Percentiles rank a stretch among this genome's conserved stretches.
phyloP scores from a whole-genome alignment of 2,797 vertebrate genomes.

The Gorsachius magnificus region DNA sequence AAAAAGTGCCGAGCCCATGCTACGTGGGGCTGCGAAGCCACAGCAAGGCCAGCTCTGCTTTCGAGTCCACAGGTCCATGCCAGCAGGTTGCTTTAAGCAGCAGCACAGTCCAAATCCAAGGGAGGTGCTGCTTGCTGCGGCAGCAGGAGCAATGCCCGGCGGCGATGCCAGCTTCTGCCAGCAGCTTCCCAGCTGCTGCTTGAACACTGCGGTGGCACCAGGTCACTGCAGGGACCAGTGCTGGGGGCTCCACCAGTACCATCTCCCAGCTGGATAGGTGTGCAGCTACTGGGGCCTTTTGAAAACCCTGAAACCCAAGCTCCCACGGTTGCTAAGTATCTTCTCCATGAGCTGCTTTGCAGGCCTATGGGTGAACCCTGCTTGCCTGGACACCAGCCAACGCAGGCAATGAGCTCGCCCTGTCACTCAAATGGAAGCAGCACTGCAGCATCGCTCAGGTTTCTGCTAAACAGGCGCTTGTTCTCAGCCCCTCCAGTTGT shows the following conservation, averaged over 20 bases:
- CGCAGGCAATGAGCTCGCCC: neutral
- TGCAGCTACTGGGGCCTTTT: neutral
- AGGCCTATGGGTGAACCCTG: neutral
- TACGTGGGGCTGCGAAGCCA: rapidly evolving
- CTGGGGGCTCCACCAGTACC: neutral
- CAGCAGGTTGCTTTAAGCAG: neutral
- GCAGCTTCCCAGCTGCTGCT: neutral
- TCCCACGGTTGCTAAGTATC: neutral
- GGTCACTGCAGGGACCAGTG: neutral
- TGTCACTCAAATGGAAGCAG: neutral
- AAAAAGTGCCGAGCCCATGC: neutral
- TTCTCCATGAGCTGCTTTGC: neutral
- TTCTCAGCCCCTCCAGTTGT: neutral
- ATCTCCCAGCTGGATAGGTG: neutral
- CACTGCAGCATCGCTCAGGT: neutral
- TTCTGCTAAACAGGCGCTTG: neutral
- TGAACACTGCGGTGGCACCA: neutral
- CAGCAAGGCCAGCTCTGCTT: neutral
- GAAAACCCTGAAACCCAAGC: neutral
- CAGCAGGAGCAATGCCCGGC: rapidly evolving
- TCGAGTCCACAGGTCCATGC: rapidly evolving
- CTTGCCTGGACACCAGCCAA: neutral
- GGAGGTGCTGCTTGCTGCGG: neutral
- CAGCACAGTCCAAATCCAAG: rapidly evolving
- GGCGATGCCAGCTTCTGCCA: neutral